These are phyloP conservation scores for Pseudomyrmex cubaensis DNA, from an alignment of 1,140 invertebrate genomes.

Conservation along the genomic window DNA sequence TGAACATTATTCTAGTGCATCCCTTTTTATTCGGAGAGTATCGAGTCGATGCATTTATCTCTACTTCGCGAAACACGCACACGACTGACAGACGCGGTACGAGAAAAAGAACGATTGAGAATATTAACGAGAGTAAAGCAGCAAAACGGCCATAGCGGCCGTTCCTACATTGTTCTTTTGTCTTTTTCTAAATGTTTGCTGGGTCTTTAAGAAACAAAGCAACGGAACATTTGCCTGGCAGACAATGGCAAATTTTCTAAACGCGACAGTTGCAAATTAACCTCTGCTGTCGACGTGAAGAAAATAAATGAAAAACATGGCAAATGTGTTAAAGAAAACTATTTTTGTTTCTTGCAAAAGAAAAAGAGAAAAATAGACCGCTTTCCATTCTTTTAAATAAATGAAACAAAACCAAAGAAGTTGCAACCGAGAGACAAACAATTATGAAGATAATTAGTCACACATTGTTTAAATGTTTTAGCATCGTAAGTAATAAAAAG, in stretches of 20 bases:
- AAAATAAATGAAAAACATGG: background rate
- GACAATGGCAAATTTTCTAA: constrained; percentile 1
- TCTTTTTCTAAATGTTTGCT: background rate
- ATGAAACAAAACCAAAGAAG: background rate
- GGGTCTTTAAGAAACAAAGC: background rate
- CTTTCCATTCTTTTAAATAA: background rate
- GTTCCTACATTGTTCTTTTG: constrained; percentile 35
- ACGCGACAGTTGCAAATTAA: constrained; percentile 13
- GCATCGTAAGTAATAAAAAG: background rate
- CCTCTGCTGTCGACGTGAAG: background rate
- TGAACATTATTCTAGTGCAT: constrained; percentile 5
- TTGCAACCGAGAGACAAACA: background rate
- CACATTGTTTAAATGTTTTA: background rate
- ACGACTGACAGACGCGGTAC: constrained; percentile 27
- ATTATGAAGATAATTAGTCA: constrained; percentile 11
- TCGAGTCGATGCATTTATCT: constrained; percentile 47
- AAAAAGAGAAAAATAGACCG: background rate
- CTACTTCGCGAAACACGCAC: constrained; percentile 35
- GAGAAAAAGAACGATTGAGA: constrained; percentile 56
- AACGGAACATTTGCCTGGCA: constrained; percentile 20
- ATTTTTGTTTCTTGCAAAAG: background rate
- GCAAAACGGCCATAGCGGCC: constrained; percentile 51
- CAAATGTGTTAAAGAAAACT: background rate
- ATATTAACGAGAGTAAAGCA: constrained; percentile 65
- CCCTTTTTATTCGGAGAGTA: constrained; percentile 17